Conservation (phyloP, 1,140 invertebrate species). For the Drosophila nasuta region DNA sequence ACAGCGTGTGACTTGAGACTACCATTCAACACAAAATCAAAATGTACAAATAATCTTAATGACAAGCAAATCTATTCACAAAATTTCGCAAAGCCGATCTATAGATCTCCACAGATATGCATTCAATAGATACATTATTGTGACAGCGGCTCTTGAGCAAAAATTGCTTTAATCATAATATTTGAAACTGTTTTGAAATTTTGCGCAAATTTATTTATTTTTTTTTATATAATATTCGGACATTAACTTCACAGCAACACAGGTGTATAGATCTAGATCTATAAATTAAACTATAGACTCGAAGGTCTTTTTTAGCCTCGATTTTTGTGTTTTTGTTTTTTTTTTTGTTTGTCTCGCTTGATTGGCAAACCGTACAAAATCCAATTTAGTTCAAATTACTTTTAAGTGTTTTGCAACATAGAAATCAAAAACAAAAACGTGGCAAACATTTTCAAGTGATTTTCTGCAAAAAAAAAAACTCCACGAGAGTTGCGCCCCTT, state of each 20-base stretch:
- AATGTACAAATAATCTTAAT: slow-evolving; percentile 26
- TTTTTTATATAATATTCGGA: slow-evolving; percentile 64
- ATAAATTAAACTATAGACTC: slow-evolving; percentile 46
- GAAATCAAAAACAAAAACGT: slow-evolving; percentile 35
- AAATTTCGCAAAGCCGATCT: slow-evolving; percentile 17
- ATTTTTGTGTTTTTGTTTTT: slow-evolving; percentile 21
- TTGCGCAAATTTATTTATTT: slow-evolving; percentile 60
- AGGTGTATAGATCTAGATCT: slow-evolving; percentile 62
- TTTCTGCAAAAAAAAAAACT: slow-evolving; percentile 13
- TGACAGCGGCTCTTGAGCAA: slow-evolving; percentile 35
- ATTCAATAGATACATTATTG: slow-evolving; percentile 7
- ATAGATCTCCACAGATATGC: slow-evolving; percentile 27
- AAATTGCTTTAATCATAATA: slow-evolving; percentile 49
- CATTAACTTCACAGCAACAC: slow-evolving; percentile 38
- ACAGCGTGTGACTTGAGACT: slow-evolving; percentile 30
- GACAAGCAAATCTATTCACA: slow-evolving; percentile 56
- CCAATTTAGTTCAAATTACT: slow-evolving; percentile 80
- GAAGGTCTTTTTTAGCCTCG: slow-evolving; percentile 64
- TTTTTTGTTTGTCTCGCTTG: slow-evolving; percentile 41
- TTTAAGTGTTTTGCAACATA: slow-evolving; percentile 60
- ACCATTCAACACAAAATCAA: not conserved
- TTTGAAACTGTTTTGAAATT: slow-evolving; percentile 53
- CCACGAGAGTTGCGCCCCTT: slow-evolving; percentile 51
- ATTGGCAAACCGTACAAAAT: slow-evolving; percentile 69
- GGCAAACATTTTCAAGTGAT: slow-evolving; percentile 53